Percentiles rank a stretch among this genome's conserved stretches.
Conservation (phyloP, 1,140 invertebrate species). For the Drosophila nigrodunni region DNA sequence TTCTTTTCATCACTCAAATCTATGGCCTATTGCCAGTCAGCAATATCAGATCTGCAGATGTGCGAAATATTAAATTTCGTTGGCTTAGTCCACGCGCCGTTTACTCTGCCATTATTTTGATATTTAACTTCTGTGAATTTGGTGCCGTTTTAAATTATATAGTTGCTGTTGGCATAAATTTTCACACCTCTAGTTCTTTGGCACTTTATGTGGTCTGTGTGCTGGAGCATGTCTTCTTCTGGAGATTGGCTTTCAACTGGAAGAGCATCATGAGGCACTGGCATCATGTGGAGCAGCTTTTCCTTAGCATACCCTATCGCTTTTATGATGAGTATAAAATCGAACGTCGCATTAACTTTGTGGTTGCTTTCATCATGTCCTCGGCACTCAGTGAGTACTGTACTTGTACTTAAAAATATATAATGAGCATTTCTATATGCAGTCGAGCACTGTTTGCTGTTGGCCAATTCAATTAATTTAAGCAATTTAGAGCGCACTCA, state of each 20-base stretch:
- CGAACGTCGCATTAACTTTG: conserved; percentile 65
- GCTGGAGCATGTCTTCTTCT: conserved; percentile 77
- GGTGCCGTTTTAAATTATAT: conserved; percentile 59
- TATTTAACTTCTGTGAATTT: conserved; percentile 69
- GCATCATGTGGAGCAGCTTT: conserved; percentile 69
- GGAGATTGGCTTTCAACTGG: conserved; percentile 73
- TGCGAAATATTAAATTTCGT: conserved; percentile 49
- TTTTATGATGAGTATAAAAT: conserved; percentile 75
- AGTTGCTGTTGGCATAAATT: conserved; percentile 54
- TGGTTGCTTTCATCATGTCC: conserved; percentile 61
- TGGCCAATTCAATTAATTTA: conserved; percentile 68
- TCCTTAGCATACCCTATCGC: conserved; percentile 68
- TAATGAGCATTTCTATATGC: background rate
- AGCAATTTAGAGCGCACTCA: conserved; percentile 73
- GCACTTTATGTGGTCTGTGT: conserved; percentile 71
- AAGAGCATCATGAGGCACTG: conserved; percentile 64
- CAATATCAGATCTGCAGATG: conserved; percentile 52
- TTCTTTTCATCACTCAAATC: conserved; percentile 74
- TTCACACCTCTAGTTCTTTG: conserved; percentile 71
- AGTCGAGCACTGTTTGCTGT: conserved; percentile 71
- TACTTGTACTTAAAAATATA: background rate
- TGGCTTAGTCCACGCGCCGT: conserved; percentile 59
- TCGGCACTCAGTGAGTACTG: conserved; percentile 60
- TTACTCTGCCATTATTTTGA: conserved; percentile 56
- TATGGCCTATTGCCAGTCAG: conserved; percentile 71